Evolutionary conservation across 2,113 vertebrate genomes (phyloP), one percentile per base, ranked within the genome.

Genomic region (Laterallus jamaicensis): DNA sequence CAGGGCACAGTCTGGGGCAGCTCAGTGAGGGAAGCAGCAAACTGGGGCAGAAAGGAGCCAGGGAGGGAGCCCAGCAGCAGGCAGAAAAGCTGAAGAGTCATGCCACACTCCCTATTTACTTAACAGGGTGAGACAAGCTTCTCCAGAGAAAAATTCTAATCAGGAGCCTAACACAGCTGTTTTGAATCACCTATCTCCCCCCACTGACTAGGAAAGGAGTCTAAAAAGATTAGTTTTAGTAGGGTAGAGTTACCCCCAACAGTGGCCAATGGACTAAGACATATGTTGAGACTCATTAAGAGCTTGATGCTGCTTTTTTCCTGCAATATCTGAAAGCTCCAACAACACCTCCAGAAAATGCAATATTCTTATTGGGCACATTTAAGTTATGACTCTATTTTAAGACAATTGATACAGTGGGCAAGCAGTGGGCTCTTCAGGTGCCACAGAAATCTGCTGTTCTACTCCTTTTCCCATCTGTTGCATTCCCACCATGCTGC

Each of bases 1-100:
- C 10, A 66, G 73, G 40, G 18, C 8, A 62, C 0, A 0, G 5
- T 0, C 55, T 13, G 17, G 5, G 31, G 8, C 15, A 82, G 40
- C 56, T 64, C 2, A 0, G 14, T 0, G 1, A 16, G 21, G 18
- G 17, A 54, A 89, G 37, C 16, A 19, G 31, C 31, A 62, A 56
- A 44, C 47, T 29, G 47, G 28, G n/a, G 15, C n/a, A 40, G 69
- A 10, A 18, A 18, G 49, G 18, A 47, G 28, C 32, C n/a, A 21
- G 31, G 42, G 49, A 71, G n/a, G 18, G 35, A 88, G 22, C 12
- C 17, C 1, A 0, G 25, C 8, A 64, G 28, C 29, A 55, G 12
- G 15, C 9, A 8, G 19, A 35, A 32, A 67, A 67, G 3, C 9
- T 29, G 7, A 18, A 2, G 40, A 62, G 24, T 14, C 21, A 3